A percentile compares a stretch with the other conserved stretches of the same genome.
Conservation (phyloP, 2,888 invertebrate species). For the Phyllotreta cruciferae region DNA sequence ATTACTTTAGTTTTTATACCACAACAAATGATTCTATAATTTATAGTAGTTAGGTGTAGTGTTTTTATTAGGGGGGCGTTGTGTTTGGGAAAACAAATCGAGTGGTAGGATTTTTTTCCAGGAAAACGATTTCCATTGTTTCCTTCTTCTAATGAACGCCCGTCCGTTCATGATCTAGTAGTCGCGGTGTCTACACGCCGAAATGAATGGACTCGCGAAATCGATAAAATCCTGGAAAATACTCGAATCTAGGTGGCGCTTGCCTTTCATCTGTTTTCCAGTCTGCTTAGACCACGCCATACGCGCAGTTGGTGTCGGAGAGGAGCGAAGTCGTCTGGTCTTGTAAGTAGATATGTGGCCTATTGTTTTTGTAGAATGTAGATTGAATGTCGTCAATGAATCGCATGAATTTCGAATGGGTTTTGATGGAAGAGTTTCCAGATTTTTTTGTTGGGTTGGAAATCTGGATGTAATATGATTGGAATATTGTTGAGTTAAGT, state of each 20-base stretch:
- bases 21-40: no score
- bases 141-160: neutral
- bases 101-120: neutral
- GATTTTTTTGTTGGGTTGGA: neutral
- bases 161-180: conserved; percentile 35
- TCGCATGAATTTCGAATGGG: conserved; percentile 1
- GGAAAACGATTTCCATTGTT: neutral
- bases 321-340: conserved; percentile 27
- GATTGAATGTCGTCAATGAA: no score
- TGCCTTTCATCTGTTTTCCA: conserved; percentile 37
- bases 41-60: no score
- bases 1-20: no score
- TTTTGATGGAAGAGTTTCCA: conserved; percentile 5
- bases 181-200: conserved; percentile 40
- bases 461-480: no score
- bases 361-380: conserved; percentile 10
- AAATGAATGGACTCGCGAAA: conserved; percentile 42
- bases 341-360: conserved; percentile 30
- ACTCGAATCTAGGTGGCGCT: conserved; percentile 45
- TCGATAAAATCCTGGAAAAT: conserved; percentile 45
- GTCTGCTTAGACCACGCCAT: conserved; percentile 40
- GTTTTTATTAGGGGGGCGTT: no score
- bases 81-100: conserved; percentile 10
- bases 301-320: conserved; percentile 33
- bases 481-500: no score